Base-by-base conservation (phyloP, 92 coral and sea anemone genomes). In the Pocillopora grandis region DNA sequence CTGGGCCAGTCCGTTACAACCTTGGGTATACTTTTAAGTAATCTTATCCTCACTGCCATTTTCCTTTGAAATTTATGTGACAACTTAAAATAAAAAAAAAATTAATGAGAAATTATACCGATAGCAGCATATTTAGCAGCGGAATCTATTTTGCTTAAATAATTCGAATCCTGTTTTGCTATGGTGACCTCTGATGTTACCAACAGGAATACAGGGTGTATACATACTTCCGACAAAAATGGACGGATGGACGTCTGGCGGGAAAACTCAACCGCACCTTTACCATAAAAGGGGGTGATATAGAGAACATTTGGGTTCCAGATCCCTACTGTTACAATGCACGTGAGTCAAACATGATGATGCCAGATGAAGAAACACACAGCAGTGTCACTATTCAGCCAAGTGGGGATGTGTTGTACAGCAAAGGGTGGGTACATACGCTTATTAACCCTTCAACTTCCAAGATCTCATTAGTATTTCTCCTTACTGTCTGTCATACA, bases 271-370 rank as follows among this genome's bases (percentile, higher is more conserved):
- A 93, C 63, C 77, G 72, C 14, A 80, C 92, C 0, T 48, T 92
- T 16, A 89, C 87, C 21, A 16, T 93, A 20, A 88, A 87, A 23
- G 94, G 94, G 13, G 88, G 77, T 16, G 97, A 90, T 16, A 91
- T 91, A 33, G 89, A 75, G n/a, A 69, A 71, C 19, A 17, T 93
- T 12, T 93, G 97, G 97, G 78, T 76, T 56, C 97, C 97, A 60
- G 97, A 93, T 33, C 90, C 97, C 17, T 93, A 84, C 73, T 93
- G 97, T 66, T 86, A 88, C 61, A 93, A 93, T 69, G 97, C 94
- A 2, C 86, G 94, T n/a, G 92, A 93, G 49, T 82, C 94, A 10
- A 90, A 85, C 35, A 90, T 93, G 52, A 93, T 87, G 81, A 80
- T 85, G 76, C 66, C 89, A 1, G 94, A 93, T 19, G 80, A 59